These are phyloP conservation scores for Trissolcus japonicus DNA, from an alignment of 2,888 invertebrate genomes.

Conservation along the genomic window DNA sequence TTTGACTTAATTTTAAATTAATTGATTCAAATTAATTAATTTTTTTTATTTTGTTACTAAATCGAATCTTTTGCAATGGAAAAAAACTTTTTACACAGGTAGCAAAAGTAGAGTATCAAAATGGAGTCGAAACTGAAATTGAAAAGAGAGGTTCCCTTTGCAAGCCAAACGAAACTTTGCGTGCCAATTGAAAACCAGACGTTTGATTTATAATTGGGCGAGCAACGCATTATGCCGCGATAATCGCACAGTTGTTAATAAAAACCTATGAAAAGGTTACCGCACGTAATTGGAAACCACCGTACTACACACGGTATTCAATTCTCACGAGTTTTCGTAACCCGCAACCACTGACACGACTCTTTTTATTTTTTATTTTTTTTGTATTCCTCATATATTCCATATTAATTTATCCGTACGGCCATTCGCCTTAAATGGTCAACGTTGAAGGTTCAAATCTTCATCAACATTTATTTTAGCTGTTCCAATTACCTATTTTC, in stretches of 20 bases:
- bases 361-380: not conserved
- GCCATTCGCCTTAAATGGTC: not conserved
- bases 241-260: slow-evolving; percentile 41
- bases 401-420: slow-evolving; percentile 30
- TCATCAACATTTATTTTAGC: slow-evolving; percentile 25
- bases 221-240: slow-evolving; percentile 26
- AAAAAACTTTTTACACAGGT: too few species aligned
- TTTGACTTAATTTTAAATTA: too few species aligned
- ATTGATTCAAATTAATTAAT: too few species aligned
- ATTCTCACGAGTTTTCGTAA: slow-evolving; percentile 53
- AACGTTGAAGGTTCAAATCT: slow-evolving; percentile 23
- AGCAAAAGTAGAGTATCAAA: too few species aligned
- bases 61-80: too few species aligned
- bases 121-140: too few species aligned
- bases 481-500: slow-evolving; percentile 11
- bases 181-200: slow-evolving; percentile 20
- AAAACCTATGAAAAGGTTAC: slow-evolving; percentile 39
- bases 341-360: slow-evolving; percentile 3
- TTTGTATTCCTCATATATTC: slow-evolving; percentile 5
- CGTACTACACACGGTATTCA: slow-evolving; percentile 23
- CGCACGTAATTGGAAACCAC: slow-evolving; percentile 41
- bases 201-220: slow-evolving; percentile 22
- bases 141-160: too few species aligned
- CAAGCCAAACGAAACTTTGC: not conserved
- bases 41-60: too few species aligned